These are phyloP conservation scores for Mormyrops boulengeri DNA, from an alignment of 2,797 vertebrate species.

Conservation along the genomic window DNA sequence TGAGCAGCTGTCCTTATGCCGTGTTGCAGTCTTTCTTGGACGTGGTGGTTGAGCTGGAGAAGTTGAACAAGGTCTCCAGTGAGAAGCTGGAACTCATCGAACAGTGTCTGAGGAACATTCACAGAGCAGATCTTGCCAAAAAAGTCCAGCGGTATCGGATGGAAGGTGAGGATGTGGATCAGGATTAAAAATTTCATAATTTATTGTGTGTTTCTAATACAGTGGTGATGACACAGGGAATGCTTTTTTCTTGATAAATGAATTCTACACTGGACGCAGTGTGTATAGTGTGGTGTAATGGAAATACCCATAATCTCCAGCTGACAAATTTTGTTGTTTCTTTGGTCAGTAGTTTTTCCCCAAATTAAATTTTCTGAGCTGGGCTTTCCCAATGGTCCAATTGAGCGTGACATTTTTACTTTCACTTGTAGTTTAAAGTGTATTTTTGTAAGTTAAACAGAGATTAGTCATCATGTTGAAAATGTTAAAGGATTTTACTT, in stretches of 20 bases:
- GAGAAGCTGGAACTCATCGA: slow-evolving; percentile 70
- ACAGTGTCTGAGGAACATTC: slow-evolving; percentile 64
- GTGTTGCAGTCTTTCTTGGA: slow-evolving; percentile 76
- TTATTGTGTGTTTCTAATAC: background rate
- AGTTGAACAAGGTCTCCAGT: slow-evolving; percentile 66
- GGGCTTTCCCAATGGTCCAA: background rate
- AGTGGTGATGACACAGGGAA: background rate
- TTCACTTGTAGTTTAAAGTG: background rate
- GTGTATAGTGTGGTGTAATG: background rate
- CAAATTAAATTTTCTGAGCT: background rate
- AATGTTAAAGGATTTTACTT: background rate
- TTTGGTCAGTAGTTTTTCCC: background rate
- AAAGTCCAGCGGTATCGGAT: slow-evolving; percentile 66
- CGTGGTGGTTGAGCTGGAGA: slow-evolving; percentile 78
- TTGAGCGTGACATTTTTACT: background rate
- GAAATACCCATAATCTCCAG: background rate
- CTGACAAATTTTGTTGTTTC: background rate
- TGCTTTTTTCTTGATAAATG: background rate
- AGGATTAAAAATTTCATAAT: background rate
- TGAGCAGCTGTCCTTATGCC: background rate
- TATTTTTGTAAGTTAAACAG: background rate
- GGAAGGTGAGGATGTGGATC: slow-evolving; percentile 58
- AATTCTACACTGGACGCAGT: background rate
- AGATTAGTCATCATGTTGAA: background rate
- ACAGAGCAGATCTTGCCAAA: slow-evolving; percentile 73